Percentiles rank a stretch among this genome's conserved stretches.
phyloP scores from a whole-genome alignment of 2,113 vertebrate genomes.

The Pelodiscus sinensis region DNA sequence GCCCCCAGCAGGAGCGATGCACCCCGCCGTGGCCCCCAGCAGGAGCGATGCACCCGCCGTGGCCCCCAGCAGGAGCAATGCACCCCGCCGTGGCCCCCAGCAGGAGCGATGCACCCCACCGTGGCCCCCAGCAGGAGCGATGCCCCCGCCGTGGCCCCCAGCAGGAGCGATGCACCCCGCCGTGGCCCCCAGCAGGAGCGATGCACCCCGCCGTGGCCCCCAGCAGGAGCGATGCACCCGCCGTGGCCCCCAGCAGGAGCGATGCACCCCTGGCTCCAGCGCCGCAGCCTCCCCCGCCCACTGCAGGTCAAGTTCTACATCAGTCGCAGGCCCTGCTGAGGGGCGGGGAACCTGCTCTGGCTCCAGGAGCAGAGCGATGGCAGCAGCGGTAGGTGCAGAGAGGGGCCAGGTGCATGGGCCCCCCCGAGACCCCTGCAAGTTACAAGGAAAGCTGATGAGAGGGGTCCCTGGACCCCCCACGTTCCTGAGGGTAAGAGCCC shows the following conservation, averaged over 20 bases:
- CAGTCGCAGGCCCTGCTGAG: too few species aligned
- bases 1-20: not conserved
- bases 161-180: not conserved
- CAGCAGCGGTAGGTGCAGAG: too few species aligned
- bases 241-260: not conserved
- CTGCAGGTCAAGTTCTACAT: not conserved
- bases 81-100: not conserved
- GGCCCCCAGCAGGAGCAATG: not conserved
- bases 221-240: not conserved
- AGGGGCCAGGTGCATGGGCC: too few species aligned
- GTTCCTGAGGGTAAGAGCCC: too few species aligned
- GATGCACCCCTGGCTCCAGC: not conserved
- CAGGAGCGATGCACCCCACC: not conserved
- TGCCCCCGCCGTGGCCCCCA: not conserved
- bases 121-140: not conserved
- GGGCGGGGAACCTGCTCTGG: too few species aligned
- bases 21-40: not conserved
- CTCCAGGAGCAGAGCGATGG: too few species aligned
- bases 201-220: not conserved
- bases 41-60: not conserved
- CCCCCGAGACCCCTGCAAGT: too few species aligned
- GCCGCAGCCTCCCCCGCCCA: not conserved
- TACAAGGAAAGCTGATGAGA: too few species aligned
- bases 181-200: not conserved
- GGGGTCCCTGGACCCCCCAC: too few species aligned